Evolutionary conservation across 2,113 vertebrate genomes (phyloP).

Genomic region (Mobula hypostoma): DNA sequence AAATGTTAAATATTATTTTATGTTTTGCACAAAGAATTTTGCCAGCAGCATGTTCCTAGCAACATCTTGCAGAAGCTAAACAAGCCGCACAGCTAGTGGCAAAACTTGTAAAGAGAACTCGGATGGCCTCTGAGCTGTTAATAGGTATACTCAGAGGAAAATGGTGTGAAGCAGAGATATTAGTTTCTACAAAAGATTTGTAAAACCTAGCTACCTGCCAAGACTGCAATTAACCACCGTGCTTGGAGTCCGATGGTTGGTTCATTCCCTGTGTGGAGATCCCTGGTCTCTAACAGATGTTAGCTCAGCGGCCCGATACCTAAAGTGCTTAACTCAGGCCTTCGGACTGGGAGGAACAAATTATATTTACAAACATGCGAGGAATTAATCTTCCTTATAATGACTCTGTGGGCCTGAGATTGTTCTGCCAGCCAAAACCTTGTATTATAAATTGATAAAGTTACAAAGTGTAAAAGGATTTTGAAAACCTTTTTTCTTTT

Average conservation of each 20-base stretch:
- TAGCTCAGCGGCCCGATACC: slow-evolving; percentile 40
- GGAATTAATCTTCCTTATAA: slow-evolving; percentile 49
- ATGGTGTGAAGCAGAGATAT: slow-evolving; percentile 27
- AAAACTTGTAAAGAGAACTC: slow-evolving; percentile 10
- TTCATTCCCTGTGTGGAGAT: slow-evolving; percentile 42
- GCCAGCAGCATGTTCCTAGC: slow-evolving; percentile 15
- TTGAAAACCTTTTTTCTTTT: neutral
- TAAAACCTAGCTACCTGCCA: slow-evolving; percentile 38
- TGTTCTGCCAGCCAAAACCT: slow-evolving; percentile 37
- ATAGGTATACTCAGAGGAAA: slow-evolving; percentile 36
- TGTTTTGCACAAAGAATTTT: neutral
- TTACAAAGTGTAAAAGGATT: neutral
- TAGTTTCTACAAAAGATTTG: slow-evolving; percentile 37
- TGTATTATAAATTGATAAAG: neutral
- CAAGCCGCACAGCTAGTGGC: slow-evolving; percentile 14
- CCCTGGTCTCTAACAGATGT: slow-evolving; percentile 45
- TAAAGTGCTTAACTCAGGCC: slow-evolving; percentile 48
- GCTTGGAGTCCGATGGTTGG: slow-evolving; percentile 38
- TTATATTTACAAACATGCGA: slow-evolving; percentile 49
- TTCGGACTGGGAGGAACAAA: slow-evolving; percentile 46
- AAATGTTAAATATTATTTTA: neutral
- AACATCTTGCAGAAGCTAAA: slow-evolving; percentile 19
- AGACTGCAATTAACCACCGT: slow-evolving; percentile 37
- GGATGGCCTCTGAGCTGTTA: slow-evolving; percentile 33
- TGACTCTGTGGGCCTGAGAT: slow-evolving; percentile 41